Percentiles rank a stretch among this genome's conserved stretches.
These are phyloP conservation scores for Helicolenus hilgendorfi DNA, from an alignment of 2,797 vertebrate species.

Conservation along the genomic window DNA sequence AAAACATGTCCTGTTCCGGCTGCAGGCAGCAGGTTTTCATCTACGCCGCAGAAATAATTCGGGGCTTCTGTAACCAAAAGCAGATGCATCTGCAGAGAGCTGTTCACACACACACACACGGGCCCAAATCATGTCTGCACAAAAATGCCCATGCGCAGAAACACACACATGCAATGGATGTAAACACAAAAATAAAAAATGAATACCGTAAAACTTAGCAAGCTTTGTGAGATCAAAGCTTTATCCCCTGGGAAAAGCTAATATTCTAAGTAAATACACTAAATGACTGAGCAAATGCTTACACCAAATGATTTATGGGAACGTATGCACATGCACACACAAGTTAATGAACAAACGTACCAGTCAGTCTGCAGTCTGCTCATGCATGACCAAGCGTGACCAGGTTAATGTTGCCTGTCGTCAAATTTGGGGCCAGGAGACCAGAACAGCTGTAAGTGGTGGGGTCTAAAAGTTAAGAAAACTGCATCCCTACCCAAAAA, in stretches of 20 bases:
- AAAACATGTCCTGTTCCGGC: constrained; percentile 68
- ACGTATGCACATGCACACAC: neutral
- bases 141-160: constrained; percentile 15
- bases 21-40: constrained; percentile 70
- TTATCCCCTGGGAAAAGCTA: neutral
- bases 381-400: constrained; percentile 35
- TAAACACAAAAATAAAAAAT: constrained; percentile 39
- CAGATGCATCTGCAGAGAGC: constrained; percentile 63
- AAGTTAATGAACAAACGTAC: constrained; percentile 19
- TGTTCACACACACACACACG: constrained; percentile 24
- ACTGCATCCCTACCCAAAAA: neutral
- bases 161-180: constrained; percentile 25
- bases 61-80: constrained; percentile 71
- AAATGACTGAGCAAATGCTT: neutral
- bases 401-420: constrained; percentile 39
- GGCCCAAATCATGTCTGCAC: constrained; percentile 4
- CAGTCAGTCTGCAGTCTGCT: constrained; percentile 5
- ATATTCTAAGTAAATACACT: neutral
- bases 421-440: constrained; percentile 16
- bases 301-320: neutral
- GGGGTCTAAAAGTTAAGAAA: constrained; percentile 12
- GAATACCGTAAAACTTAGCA: neutral
- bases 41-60: constrained; percentile 48
- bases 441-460: neutral
- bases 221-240: neutral